A percentile compares a stretch with the other conserved stretches of the same genome.
Evolutionary conservation across 2,797 vertebrate genomes (phyloP).

Genomic region (Avahi laniger): DNA sequence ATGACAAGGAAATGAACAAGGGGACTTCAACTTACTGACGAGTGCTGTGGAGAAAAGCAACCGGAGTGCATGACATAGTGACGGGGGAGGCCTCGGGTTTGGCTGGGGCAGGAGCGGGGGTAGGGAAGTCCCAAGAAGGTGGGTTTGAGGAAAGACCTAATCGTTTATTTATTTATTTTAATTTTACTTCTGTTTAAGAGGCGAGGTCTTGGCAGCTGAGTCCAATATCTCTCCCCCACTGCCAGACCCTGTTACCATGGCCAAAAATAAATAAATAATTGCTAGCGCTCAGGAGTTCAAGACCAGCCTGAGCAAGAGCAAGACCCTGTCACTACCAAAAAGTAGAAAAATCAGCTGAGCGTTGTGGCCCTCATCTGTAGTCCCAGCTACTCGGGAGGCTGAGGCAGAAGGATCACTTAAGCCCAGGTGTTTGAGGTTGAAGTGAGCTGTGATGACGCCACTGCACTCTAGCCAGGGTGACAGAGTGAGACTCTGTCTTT

Average conservation of each 20-base stretch:
- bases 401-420: neutral
- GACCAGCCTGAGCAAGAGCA: too few relatives aligned
- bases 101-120: neutral
- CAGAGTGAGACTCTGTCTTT: neutral
- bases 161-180: too few relatives aligned
- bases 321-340: too few relatives aligned
- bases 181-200: too few relatives aligned
- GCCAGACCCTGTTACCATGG: too few relatives aligned
- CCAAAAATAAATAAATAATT: too few relatives aligned
- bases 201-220: too few relatives aligned
- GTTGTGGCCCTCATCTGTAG: fast-evolving
- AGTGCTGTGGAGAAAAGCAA: neutral
- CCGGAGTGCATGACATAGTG: neutral
- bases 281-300: too few relatives aligned
- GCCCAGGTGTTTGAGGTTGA: neutral
- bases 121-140: neutral
- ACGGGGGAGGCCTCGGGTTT: neutral
- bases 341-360: too few relatives aligned
- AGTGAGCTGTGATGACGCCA: neutral
- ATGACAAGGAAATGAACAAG: neutral
- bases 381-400: neutral
- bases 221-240: too few relatives aligned
- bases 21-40: neutral
- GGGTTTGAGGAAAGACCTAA: neutral
- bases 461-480: neutral